These are phyloP conservation scores for Eupeodes luniger DNA, from an alignment of 2,888 invertebrate genomes.

Conservation along the genomic window DNA sequence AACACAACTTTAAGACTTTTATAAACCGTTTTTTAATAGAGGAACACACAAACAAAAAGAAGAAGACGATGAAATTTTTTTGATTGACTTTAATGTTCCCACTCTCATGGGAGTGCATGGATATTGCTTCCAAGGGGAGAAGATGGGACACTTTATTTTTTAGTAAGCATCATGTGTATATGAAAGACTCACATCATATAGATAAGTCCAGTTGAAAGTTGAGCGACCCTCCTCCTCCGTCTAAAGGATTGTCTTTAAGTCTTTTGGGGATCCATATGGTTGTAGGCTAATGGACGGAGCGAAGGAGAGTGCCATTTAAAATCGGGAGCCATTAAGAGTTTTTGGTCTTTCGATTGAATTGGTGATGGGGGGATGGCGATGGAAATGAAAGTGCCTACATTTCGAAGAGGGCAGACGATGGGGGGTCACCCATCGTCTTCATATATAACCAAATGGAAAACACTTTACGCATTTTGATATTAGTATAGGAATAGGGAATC, in stretches of 20 bases:
- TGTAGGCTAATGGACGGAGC: constrained; percentile 60
- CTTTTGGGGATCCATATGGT: constrained; percentile 13
- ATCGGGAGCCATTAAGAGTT: constrained; percentile 71
- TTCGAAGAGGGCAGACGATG: background rate
- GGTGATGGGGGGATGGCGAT: background rate
- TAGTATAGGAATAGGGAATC: constrained; percentile 15
- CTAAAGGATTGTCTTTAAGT: constrained; percentile 69
- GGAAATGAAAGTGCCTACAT: constrained; percentile 2
- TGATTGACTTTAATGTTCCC: constrained; percentile 71
- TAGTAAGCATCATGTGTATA: constrained; percentile 18
- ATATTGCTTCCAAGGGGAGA: background rate
- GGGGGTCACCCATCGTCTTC: constrained; percentile 29
- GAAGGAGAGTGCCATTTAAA: constrained; percentile 60
- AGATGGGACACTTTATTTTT: background rate
- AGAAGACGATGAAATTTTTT: constrained; percentile 55
- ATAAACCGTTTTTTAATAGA: background rate
- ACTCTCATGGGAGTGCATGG: background rate
- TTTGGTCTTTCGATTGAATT: background rate
- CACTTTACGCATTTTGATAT: constrained; percentile 62
- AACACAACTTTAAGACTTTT: constrained; percentile 4
- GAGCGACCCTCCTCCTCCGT: background rate
- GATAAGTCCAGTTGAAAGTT: constrained; percentile 19
- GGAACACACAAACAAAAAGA: constrained; percentile 16
- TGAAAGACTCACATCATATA: background rate
- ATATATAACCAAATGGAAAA: constrained; percentile 45